These are phyloP conservation scores for Hylaeus volcanicus DNA, from an alignment of 1,140 invertebrate genomes.

Conservation along the genomic window DNA sequence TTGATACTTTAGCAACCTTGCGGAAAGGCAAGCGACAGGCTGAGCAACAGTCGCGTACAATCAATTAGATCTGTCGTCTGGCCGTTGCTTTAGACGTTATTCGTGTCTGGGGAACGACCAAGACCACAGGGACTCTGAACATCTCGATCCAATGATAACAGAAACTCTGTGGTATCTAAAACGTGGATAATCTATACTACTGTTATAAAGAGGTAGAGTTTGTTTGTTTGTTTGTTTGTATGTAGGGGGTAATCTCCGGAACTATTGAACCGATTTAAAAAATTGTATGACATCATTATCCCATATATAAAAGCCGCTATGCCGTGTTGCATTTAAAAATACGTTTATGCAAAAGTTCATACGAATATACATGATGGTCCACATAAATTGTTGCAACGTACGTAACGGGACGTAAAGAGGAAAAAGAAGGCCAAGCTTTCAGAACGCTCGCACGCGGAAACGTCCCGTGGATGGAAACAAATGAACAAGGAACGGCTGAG, in stretches of 20 bases:
- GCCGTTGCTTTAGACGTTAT: background rate
- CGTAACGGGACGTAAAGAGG: background rate
- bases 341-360: too few relatives aligned
- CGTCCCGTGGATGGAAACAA: constrained; percentile 27
- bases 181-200: too few relatives aligned
- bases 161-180: background rate
- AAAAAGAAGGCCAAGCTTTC: background rate
- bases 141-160: background rate
- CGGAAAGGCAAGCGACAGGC: background rate
- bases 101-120: background rate
- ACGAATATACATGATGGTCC: too few relatives aligned
- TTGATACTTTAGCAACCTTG: background rate
- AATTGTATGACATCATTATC: too few relatives aligned
- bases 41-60: background rate
- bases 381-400: background rate
- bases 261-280: too few relatives aligned
- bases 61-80: constrained; percentile 12
- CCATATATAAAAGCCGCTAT: too few relatives aligned
- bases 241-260: too few relatives aligned
- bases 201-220: too few relatives aligned
- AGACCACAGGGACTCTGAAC: background rate
- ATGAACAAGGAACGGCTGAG: constrained; percentile 28
- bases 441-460: background rate
- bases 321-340: too few relatives aligned
- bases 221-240: too few relatives aligned